Percentiles rank a stretch among this genome's conserved stretches.
Evolutionary conservation across 2,888 invertebrate species (phyloP).

Genomic region (Chrysotoxum bicinctum): DNA sequence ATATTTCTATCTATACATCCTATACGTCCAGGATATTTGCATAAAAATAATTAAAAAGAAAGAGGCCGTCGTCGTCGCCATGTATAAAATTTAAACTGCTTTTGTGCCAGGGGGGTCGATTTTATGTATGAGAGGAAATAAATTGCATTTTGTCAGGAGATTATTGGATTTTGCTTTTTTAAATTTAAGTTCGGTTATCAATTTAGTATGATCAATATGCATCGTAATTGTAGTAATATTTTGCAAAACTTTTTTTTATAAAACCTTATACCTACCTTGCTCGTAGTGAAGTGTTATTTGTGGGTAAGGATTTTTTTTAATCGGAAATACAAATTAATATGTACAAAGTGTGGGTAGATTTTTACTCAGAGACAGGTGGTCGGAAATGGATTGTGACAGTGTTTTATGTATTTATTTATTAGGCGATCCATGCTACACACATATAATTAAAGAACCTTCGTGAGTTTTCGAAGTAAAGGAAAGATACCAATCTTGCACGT

Average conservation of each 20-base stretch:
- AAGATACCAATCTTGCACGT: neutral
- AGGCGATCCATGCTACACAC: neutral
- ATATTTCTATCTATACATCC: neutral
- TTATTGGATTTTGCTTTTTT: conserved; percentile 65
- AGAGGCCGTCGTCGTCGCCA: conserved; percentile 30
- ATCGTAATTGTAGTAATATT: conserved; percentile 42
- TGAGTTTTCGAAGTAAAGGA: neutral
- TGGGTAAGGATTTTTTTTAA: neutral
- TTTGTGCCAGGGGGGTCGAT: conserved; percentile 4
- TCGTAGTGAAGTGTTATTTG: neutral
- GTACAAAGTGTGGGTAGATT: neutral
- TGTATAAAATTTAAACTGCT: conserved; percentile 21
- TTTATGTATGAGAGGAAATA: conserved; percentile 35
- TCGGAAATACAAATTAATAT: neutral
- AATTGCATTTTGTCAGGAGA: conserved; percentile 71
- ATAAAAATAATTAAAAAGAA: conserved; percentile 69
- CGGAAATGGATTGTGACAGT: neutral
- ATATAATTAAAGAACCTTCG: neutral
- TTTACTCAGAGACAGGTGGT: conserved; percentile 13
- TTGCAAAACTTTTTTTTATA: conserved; percentile 12
- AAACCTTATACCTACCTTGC: neutral
- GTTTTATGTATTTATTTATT: neutral
- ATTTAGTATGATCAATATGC: conserved; percentile 58
- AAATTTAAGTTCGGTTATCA: conserved; percentile 62
- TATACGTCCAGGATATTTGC: conserved; percentile 58